Base-by-base conservation (phyloP, 1,140 invertebrate species). In the Danaus plexippus region DNA sequence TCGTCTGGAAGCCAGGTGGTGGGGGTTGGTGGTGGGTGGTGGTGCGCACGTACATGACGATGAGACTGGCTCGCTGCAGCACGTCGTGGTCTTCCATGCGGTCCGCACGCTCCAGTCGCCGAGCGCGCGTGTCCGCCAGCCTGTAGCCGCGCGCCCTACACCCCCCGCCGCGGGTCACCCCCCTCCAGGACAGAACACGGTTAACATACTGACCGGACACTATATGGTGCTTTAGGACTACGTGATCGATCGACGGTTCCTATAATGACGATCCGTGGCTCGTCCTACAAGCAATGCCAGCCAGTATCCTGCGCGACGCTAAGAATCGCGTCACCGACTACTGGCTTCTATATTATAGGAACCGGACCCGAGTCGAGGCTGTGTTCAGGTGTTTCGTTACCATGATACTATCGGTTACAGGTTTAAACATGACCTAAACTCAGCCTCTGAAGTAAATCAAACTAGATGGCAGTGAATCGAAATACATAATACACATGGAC, bases 11-110 rank as follows among this genome's bases (percentile, higher is more conserved):
- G 43, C 43, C 43, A 45, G 59, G 64, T 54, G 66, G 61, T 57
- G 55, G 51, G 61, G 66, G 61, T 57, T 53, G 51, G 61, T 52
- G 54, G 49, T 54, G 54, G 51, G 49, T 48, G 52, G 46, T 59
- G 59, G 57, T 45, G 58, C 59, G 64, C 68, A 93, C 92, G 89
- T 94, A 94, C 93, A 93, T 94, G 79, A 94, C 92, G 85, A 94
- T 94, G 81, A 93, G 93, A 89, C 92, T 94, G 76, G 93, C 93
- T 80, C 92, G 90, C 88, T 94, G 92, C 89, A 94, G 92, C 69
- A 93, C 93, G 78, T 92, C 92, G 63, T 91, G 90, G 88, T 94
- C 92, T 77, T 93, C 91, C 90, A 90, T 89, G 89, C 78, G 88
- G 86, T 86, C 91, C 66, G 89, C 89, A 62, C 89, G 87, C 64